These are phyloP conservation scores for Colossoma macropomum DNA, from an alignment of 2,113 vertebrate genomes.

Conservation along the genomic window DNA sequence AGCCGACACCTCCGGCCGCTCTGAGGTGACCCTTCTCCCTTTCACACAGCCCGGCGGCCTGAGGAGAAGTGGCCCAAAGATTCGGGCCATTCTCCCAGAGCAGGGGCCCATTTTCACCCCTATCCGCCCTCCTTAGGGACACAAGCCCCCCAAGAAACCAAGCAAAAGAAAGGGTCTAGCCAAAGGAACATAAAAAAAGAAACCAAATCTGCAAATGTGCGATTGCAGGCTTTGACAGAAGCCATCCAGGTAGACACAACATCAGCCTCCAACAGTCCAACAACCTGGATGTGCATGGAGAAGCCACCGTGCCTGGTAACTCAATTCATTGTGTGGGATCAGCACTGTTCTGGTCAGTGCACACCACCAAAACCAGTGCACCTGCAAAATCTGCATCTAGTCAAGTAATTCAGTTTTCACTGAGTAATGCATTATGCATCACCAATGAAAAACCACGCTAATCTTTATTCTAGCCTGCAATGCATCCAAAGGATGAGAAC, in stretches of 20 bases:
- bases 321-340: slow-evolving; percentile 24
- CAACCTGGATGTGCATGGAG: not conserved
- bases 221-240: slow-evolving; percentile 53
- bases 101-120: slow-evolving; percentile 31
- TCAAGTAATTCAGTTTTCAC: slow-evolving; percentile 10
- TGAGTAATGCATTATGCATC: slow-evolving; percentile 14
- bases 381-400: slow-evolving; percentile 36
- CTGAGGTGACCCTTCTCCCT: slow-evolving; percentile 70
- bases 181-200: slow-evolving; percentile 52
- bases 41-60: slow-evolving; percentile 69
- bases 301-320: slow-evolving; percentile 35
- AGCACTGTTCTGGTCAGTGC: slow-evolving; percentile 12
- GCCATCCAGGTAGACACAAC: slow-evolving; percentile 55
- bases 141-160: not conserved
- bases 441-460: slow-evolving; percentile 1
- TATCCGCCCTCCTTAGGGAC: slow-evolving; percentile 18
- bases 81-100: slow-evolving; percentile 68
- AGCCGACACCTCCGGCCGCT: slow-evolving; percentile 71
- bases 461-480: not conserved
- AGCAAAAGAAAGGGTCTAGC: slow-evolving; percentile 62
- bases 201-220: slow-evolving; percentile 54
- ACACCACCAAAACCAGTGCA: slow-evolving; percentile 28
- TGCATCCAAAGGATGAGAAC: not conserved
- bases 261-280: slow-evolving; percentile 23
- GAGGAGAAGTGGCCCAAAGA: slow-evolving; percentile 38